These are phyloP conservation scores for Elysia crispata DNA, from an alignment of 2,888 invertebrate species.

Conservation along the genomic window DNA sequence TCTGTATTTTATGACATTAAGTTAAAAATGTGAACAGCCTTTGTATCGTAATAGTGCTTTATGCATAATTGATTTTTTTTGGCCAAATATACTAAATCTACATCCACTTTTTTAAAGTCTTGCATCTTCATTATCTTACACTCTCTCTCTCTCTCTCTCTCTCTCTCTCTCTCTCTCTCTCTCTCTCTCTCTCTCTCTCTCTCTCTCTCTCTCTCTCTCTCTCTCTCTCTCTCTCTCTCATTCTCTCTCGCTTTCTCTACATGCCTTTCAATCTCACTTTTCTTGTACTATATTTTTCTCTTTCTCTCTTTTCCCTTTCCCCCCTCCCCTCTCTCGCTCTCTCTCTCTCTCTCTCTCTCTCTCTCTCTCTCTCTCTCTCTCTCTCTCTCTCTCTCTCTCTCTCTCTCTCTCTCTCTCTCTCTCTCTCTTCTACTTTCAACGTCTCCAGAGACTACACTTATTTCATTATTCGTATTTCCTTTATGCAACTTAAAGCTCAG, in stretches of 20 bases:
- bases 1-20: background rate
- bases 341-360: conserved; percentile 33
- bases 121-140: background rate
- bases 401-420: background rate
- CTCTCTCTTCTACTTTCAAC: conserved; percentile 9
- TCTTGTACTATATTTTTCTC: conserved; percentile 16
- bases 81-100: background rate
- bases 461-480: conserved; percentile 12
- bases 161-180: conserved; percentile 16
- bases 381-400: background rate
- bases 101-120: no score
- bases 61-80: background rate
- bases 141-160: conserved; percentile 1
- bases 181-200: conserved; percentile 33
- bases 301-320: conserved; percentile 16
- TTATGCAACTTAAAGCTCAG: no score
- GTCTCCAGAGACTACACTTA: conserved; percentile 19
- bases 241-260: background rate
- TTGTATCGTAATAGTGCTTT: no score
- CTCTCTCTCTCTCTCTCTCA: background rate
- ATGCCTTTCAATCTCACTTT: background rate
- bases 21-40: background rate
- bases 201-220: background rate
- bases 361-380: conserved; percentile 22
- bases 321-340: conserved; percentile 6